Base-by-base conservation (phyloP, 1,140 invertebrate genomes). In the Thalassaphorura encarpata region DNA sequence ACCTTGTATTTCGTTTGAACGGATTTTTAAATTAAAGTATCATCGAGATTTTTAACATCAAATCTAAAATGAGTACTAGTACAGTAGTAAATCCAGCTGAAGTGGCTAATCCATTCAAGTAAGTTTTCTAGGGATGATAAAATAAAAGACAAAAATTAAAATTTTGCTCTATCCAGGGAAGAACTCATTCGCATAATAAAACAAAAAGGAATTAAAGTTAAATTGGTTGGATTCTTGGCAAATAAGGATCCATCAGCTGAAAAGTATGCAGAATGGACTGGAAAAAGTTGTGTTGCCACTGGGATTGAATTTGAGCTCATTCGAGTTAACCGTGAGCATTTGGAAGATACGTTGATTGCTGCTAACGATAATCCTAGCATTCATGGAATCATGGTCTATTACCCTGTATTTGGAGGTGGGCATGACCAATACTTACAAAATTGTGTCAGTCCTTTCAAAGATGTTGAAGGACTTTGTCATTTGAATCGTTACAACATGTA, bases 391-490 rank as follows among this genome's bases (percentile, higher is more conserved):
- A 53, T 56, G 23, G 41, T 62, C 15, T 62, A 62, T 36, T 62
- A 62, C 19, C 61, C 61, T 3, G 61, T 62, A 11, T 62, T 59
- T 33, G 53, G 54, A 5, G 56, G 42, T 27, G 49, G 52, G 13
- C 48, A 62, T 48, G 61, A 62, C 24, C 61, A 62, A 52, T 62
- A 62, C 39, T 15, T 62, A 3, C 61, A 62, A 59, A 62, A 62
- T 54, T 49, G 54, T 39, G 56, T 62, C 1, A 48, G 33, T 11
- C 45, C 56, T 19, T 52, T 48, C 29, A 62, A 62, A 43, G 61
- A 62, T 39, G 61, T 62, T 3, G 61, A 62, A 31, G 61, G 61
- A 24, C 50, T 62, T 6, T 62, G 56, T 48, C 56, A 59, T 27
- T 46, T 41, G 43, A 59, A 56, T 42, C 27, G 53, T 2, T 62